These are phyloP conservation scores for Drosophila nebulosa DNA, from an alignment of 1,140 invertebrate genomes.

Conservation along the genomic window DNA sequence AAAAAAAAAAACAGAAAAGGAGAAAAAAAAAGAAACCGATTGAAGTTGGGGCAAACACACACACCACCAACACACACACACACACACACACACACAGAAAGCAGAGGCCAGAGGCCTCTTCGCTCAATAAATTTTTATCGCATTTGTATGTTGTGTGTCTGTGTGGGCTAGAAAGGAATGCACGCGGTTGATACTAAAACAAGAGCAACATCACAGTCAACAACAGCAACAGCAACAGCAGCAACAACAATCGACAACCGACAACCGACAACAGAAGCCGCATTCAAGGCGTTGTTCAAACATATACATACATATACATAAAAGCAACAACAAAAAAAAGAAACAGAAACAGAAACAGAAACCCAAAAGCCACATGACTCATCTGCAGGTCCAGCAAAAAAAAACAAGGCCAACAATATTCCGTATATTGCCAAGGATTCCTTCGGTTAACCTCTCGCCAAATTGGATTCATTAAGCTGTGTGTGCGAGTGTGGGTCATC, in stretches of 20 bases:
- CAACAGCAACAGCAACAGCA: constrained; percentile 40
- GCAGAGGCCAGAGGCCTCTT: constrained; percentile 56
- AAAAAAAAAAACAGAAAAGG: constrained; percentile 33
- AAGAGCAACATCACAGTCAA: constrained; percentile 60
- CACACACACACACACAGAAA: background rate
- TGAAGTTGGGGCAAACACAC: constrained; percentile 11
- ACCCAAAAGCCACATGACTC: constrained; percentile 24
- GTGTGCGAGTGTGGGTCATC: constrained; percentile 18
- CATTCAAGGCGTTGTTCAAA: constrained; percentile 76
- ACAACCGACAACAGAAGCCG: constrained; percentile 58
- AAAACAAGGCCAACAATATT: constrained; percentile 19
- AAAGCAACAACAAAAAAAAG: constrained; percentile 38
- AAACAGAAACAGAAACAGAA: constrained; percentile 26
- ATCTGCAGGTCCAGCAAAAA: constrained; percentile 14
- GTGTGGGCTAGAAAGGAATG: constrained; percentile 66
- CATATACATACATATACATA: constrained; percentile 57
- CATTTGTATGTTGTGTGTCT: constrained; percentile 36
- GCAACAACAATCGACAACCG: constrained; percentile 41
- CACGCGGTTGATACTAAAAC: constrained; percentile 59
- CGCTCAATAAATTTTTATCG: constrained; percentile 77
- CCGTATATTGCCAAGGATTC: constrained; percentile 15
- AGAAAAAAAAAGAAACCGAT: constrained; percentile 3
- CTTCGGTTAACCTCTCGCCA: constrained; percentile 34
- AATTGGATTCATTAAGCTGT: constrained; percentile 65
- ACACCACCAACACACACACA: no score